Evolutionary conservation across 2,113 vertebrate species (phyloP).

Genomic region (Dromas ardeola): DNA sequence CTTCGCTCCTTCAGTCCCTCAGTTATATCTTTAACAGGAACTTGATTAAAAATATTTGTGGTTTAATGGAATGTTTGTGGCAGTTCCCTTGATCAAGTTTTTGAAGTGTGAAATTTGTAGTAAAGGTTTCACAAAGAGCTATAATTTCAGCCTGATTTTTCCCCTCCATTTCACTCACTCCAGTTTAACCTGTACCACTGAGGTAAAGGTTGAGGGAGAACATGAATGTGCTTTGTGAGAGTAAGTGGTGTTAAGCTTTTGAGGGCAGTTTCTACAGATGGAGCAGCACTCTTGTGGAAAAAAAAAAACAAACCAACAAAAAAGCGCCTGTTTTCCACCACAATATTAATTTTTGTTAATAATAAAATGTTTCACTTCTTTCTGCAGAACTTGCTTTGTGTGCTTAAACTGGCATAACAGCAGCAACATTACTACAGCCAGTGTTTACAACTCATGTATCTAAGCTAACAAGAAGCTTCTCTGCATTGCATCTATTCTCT

Average conservation of each 20-base stretch:
- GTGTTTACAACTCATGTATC: not conserved
- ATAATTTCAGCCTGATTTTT: not conserved
- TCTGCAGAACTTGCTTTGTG: not conserved
- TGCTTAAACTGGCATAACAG: not conserved
- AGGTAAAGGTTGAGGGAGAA: not conserved
- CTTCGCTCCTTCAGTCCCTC: not conserved
- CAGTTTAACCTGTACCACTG: not conserved
- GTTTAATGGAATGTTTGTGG: not conserved
- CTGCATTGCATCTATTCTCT: not conserved
- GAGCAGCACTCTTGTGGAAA: not conserved
- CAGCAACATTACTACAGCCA: not conserved
- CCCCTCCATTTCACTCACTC: not conserved
- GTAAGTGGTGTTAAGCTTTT: not conserved
- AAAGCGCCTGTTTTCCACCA: not conserved
- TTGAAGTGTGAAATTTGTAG: not conserved
- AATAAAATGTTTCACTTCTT: not conserved
- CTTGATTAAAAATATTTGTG: not conserved
- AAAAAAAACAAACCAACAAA: not conserved
- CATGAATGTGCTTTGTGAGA: not conserved
- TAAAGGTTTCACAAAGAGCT: not conserved
- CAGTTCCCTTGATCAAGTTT: not conserved
- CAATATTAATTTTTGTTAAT: not conserved
- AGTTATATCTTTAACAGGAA: not conserved
- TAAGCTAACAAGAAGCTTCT: not conserved
- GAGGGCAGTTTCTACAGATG: not conserved